These are phyloP conservation scores for Linurgus olivaceus DNA, from an alignment of 2,797 vertebrate species.

Conservation along the genomic window DNA sequence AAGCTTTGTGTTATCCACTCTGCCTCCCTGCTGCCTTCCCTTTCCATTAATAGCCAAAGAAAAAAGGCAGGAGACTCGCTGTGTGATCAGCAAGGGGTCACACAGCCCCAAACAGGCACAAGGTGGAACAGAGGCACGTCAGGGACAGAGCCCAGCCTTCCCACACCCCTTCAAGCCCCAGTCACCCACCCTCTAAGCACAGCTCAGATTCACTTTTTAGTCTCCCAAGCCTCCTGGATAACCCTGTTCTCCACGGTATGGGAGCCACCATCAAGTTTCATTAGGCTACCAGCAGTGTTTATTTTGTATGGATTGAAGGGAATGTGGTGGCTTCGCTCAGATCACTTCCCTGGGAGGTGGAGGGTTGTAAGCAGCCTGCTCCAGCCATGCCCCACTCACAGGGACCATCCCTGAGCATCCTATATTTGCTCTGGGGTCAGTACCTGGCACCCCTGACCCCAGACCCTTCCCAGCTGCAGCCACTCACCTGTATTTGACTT, in stretches of 20 bases:
- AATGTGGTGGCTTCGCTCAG: not conserved
- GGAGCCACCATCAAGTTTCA: not conserved
- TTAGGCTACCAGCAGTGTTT: not conserved
- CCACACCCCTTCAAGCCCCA: not conserved
- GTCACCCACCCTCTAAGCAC: not conserved
- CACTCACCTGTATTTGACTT: constrained; percentile 84
- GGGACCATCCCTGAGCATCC: not conserved
- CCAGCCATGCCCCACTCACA: not conserved
- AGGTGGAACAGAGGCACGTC: fast-evolving
- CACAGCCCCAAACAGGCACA: not conserved
- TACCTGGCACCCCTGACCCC: not conserved
- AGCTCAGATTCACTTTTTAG: not conserved
- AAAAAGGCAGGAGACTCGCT: not conserved
- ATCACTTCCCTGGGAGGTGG: not conserved
- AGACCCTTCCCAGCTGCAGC: not conserved
- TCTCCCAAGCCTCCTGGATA: not conserved
- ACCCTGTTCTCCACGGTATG: fast-evolving
- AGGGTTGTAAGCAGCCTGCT: not conserved
- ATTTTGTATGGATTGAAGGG: constrained; percentile 2
- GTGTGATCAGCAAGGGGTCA: not conserved
- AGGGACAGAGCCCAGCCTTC: not conserved
- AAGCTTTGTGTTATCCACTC: not conserved
- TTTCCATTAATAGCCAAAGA: not conserved
- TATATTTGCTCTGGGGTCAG: not conserved
- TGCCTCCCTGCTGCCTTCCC: not conserved